phyloP scores from a whole-genome alignment of 2,797 vertebrate species.

The Todus mexicanus region DNA sequence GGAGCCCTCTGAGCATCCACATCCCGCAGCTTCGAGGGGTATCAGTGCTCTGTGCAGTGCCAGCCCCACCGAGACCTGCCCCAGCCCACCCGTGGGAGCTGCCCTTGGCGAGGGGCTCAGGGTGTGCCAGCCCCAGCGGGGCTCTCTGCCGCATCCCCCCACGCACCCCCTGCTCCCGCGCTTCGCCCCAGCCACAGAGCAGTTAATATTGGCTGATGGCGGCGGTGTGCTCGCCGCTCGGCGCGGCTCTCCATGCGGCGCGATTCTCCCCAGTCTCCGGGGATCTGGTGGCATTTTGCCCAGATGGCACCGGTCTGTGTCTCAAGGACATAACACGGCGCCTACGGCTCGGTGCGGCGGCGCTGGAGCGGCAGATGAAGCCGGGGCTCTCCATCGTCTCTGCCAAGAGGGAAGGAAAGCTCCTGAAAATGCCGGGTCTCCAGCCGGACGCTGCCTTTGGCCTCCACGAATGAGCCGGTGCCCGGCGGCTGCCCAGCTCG shows the following conservation, averaged over 20 bases:
- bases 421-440: not conserved
- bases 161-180: not conserved
- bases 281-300: conserved; percentile 16
- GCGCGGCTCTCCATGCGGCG: not conserved
- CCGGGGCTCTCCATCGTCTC: not conserved
- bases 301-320: conserved; percentile 10
- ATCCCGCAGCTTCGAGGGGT: accelerated
- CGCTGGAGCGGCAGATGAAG: not conserved
- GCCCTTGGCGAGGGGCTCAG: not conserved
- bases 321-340: not conserved
- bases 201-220: not conserved
- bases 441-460: not conserved
- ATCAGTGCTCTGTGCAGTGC: accelerated
- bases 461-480: not conserved
- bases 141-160: not conserved
- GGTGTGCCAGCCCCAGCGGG: not conserved
- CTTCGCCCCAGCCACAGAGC: not conserved
- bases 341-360: not conserved
- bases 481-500: not conserved
- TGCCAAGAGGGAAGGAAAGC: not conserved
- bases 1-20: accelerated
- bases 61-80: accelerated
- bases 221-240: not conserved
- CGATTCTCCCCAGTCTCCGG: not conserved
- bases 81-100: not conserved